Evolutionary conservation across 2,113 vertebrate species (phyloP).

Genomic region (Perognathus longimembris): DNA sequence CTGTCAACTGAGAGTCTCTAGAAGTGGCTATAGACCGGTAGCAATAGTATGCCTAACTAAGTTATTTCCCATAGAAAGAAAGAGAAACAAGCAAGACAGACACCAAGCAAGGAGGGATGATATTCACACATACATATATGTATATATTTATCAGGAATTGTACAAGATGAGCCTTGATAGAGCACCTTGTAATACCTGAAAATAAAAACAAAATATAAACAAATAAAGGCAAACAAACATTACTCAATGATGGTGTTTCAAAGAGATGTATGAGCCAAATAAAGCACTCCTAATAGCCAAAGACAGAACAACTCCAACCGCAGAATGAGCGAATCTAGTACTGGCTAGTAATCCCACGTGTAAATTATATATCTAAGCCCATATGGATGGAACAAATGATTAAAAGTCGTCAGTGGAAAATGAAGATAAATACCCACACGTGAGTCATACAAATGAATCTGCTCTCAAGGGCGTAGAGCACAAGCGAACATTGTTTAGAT

Average conservation of each 20-base stretch:
- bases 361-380: not conserved
- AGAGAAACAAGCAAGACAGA: too few relatives aligned
- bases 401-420: not conserved
- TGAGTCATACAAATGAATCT: not conserved
- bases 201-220: not conserved
- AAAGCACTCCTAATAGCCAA: not conserved
- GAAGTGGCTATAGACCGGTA: too few relatives aligned
- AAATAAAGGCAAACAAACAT: not conserved
- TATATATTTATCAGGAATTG: too few relatives aligned
- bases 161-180: not conserved
- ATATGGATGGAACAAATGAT: not conserved
- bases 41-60: too few relatives aligned
- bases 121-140: too few relatives aligned
- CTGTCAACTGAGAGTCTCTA: too few relatives aligned
- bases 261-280: not conserved
- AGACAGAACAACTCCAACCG: not conserved
- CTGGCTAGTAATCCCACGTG: not conserved
- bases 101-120: too few relatives aligned
- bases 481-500: not conserved
- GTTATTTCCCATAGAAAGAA: too few relatives aligned
- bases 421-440: not conserved
- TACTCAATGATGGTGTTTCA: not conserved
- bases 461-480: not conserved
- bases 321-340: not conserved
- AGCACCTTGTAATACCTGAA: not conserved